These are phyloP conservation scores for Mungos mungo DNA, from an alignment of 2,113 vertebrate species.

Conservation along the genomic window DNA sequence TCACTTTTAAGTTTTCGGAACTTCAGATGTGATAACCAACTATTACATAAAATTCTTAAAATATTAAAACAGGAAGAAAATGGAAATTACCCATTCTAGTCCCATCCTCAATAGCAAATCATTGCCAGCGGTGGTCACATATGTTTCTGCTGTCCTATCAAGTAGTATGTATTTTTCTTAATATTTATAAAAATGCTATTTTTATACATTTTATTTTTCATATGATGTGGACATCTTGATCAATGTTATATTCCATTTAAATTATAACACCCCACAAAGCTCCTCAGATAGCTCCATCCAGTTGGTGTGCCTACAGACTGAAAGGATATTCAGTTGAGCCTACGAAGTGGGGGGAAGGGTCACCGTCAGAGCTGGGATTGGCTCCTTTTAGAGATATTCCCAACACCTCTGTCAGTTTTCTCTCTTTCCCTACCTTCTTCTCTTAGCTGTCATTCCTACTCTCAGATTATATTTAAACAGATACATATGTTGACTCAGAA, in stretches of 20 bases:
- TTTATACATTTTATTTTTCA: not conserved
- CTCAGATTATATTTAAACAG: not conserved
- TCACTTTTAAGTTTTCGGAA: not conserved
- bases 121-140: not conserved
- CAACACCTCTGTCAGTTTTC: not conserved
- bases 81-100: not conserved
- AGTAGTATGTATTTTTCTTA: not conserved
- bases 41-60: not conserved
- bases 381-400: not conserved
- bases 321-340: not conserved
- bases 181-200: not conserved
- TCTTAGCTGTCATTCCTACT: not conserved
- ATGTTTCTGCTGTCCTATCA: not conserved
- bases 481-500: not conserved
- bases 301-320: not conserved
- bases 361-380: not conserved
- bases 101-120: not conserved
- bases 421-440: not conserved
- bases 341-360: not conserved
- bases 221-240: not conserved
- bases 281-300: not conserved
- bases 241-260: not conserved
- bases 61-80: conserved; percentile 32
- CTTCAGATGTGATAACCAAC: not conserved
- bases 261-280: not conserved